phyloP scores from a whole-genome alignment of 1,140 invertebrate species.

The Helicoverpa zea region DNA sequence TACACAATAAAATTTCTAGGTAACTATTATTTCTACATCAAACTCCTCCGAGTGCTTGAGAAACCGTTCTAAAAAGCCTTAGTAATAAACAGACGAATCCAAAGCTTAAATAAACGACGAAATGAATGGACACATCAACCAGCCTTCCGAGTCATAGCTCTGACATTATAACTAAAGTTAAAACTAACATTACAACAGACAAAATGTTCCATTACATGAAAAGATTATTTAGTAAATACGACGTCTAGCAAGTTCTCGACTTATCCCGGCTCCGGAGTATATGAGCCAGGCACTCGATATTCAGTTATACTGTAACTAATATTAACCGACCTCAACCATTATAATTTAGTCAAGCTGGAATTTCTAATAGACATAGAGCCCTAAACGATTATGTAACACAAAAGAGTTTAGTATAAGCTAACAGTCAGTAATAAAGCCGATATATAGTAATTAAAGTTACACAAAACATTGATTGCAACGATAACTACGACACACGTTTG shows the following conservation, averaged over 20 bases:
- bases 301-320: neutral
- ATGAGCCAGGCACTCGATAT: neutral
- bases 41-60: conserved; percentile 35
- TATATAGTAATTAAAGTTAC: conserved; percentile 26
- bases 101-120: conserved; percentile 66
- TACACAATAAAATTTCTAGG: conserved; percentile 38
- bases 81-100: conserved; percentile 45
- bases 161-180: conserved; percentile 63
- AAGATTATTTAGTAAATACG: conserved; percentile 47
- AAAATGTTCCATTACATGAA: conserved; percentile 51
- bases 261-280: neutral
- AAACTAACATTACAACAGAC: conserved; percentile 66
- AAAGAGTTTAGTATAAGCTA: conserved; percentile 37
- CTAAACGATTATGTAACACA: conserved; percentile 30
- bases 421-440: conserved; percentile 42
- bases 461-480: conserved; percentile 30
- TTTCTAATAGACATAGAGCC: conserved; percentile 5
- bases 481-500: conserved; percentile 47
- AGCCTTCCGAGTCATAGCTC: conserved; percentile 76
- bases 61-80: conserved; percentile 32
- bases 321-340: conserved; percentile 7
- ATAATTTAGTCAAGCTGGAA: conserved; percentile 24
- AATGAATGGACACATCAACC: conserved; percentile 83
- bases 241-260: conserved; percentile 8
- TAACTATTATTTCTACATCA: conserved; percentile 44